Evolutionary conservation across 2,888 invertebrate species (phyloP).

Genomic region (Bedellia somnulentella): DNA sequence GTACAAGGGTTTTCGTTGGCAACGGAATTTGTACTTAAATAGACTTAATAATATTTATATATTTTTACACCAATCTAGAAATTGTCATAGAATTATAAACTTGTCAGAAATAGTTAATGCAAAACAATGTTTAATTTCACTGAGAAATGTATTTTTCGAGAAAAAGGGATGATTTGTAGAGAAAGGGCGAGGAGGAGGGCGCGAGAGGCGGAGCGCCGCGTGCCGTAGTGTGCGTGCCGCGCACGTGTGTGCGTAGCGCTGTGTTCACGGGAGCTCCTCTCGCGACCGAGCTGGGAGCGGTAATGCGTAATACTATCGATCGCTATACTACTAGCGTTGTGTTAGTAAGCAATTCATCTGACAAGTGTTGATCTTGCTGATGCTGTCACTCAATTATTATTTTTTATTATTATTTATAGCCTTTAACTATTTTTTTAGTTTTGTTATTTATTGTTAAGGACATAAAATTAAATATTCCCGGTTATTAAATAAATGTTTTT

Average conservation of each 20-base stretch:
- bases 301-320: constrained; percentile 63
- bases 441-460: too few relatives aligned
- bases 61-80: too few relatives aligned
- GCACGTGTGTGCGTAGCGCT: constrained; percentile 25
- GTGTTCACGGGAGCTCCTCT: constrained; percentile 22
- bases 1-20: constrained; percentile 3
- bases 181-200: too few relatives aligned
- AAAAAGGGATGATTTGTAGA: constrained; percentile 2
- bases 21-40: too few relatives aligned
- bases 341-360: constrained; percentile 20
- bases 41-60: too few relatives aligned
- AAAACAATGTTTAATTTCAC: constrained; percentile 8
- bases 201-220: constrained; percentile 3
- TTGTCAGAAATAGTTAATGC: constrained; percentile 7
- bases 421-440: too few relatives aligned
- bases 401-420: too few relatives aligned
- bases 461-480: too few relatives aligned
- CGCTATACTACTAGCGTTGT: constrained; percentile 36
- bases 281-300: constrained; percentile 23
- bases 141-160: constrained; percentile 6
- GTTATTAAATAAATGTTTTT: too few relatives aligned
- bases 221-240: constrained; percentile 22
- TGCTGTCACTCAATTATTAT: too few relatives aligned
- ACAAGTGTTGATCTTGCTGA: constrained; percentile 33
- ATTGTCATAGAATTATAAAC: constrained; percentile 6